These are phyloP conservation scores for Pipistrellus kuhlii DNA, from an alignment of 2,797 vertebrate genomes.

Conservation along the genomic window DNA sequence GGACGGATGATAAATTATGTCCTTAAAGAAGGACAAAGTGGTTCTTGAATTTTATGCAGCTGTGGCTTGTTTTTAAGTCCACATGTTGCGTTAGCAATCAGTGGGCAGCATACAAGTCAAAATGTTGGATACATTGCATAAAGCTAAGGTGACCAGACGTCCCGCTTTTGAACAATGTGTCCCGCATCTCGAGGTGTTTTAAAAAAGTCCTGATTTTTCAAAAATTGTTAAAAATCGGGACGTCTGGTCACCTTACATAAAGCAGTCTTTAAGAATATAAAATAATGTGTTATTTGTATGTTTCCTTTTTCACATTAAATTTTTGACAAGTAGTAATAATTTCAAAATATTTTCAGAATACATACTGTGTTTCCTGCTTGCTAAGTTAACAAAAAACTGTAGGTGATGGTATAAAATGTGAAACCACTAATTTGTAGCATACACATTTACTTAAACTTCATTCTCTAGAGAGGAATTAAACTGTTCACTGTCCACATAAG, in stretches of 20 bases:
- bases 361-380: not conserved
- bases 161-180: no score
- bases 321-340: not conserved
- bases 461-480: slow-evolving; percentile 40
- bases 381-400: not conserved
- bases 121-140: not conserved
- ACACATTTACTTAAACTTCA: slow-evolving; percentile 39
- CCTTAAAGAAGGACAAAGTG: not conserved
- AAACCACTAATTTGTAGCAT: not conserved
- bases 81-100: not conserved
- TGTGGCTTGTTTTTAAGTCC: not conserved
- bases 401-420: slow-evolving; percentile 3
- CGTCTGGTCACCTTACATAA: not conserved
- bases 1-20: not conserved
- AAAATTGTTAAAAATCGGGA: no score
- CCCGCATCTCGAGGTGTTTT: no score
- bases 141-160: not conserved
- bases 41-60: slow-evolving; percentile 20
- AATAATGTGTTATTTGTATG: not conserved
- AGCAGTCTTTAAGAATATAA: not conserved
- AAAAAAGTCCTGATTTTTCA: no score
- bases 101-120: not conserved
- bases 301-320: not conserved
- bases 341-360: slow-evolving; percentile 42
- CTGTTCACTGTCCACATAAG: slow-evolving; percentile 7